Percentiles rank a stretch among this genome's conserved stretches.
phyloP scores from a whole-genome alignment of 2,888 invertebrate species.

The Liopterus haemorrhoidalis region DNA sequence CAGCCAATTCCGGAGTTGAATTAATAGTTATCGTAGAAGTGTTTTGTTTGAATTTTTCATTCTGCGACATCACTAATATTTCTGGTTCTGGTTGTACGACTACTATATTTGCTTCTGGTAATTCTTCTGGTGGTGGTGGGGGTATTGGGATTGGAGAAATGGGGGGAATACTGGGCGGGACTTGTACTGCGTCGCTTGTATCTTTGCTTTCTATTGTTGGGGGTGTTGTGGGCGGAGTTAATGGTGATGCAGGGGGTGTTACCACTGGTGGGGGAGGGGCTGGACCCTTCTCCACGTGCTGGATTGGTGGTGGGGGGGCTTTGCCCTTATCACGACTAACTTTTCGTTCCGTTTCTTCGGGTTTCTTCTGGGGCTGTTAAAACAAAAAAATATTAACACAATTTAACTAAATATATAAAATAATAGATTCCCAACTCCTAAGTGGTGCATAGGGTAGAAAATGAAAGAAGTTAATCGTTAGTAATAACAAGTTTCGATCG shows the following conservation, averaged over 20 bases:
- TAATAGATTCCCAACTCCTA: too few species aligned
- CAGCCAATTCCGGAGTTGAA: conserved; percentile 51
- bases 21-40: conserved; percentile 50
- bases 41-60: conserved; percentile 43
- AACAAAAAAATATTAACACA: conserved; percentile 25
- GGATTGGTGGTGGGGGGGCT: conserved; percentile 59
- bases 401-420: too few species aligned
- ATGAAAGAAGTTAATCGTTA: too few species aligned
- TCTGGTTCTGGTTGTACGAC: conserved; percentile 31
- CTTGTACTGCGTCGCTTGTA: conserved; percentile 20
- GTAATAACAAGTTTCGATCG: too few species aligned
- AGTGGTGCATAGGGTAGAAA: too few species aligned
- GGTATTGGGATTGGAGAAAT: conserved; percentile 29
- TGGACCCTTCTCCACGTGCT: conserved; percentile 31
- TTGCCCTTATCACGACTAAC: conserved; percentile 69
- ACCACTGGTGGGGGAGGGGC: conserved; percentile 38
- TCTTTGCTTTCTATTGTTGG: conserved; percentile 14
- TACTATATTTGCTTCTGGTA: conserved; percentile 12
- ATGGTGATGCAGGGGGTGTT: conserved; percentile 43
- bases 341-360: conserved; percentile 50
- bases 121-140: conserved; percentile 18
- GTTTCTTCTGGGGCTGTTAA: conserved; percentile 68
- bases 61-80: conserved; percentile 40
- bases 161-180: conserved; percentile 34
- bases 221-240: conserved; percentile 38